Percentiles rank a stretch among this genome's conserved stretches.
These are phyloP conservation scores for Megathymus violae DNA, from an alignment of 1,140 invertebrate genomes.

Conservation along the genomic window DNA sequence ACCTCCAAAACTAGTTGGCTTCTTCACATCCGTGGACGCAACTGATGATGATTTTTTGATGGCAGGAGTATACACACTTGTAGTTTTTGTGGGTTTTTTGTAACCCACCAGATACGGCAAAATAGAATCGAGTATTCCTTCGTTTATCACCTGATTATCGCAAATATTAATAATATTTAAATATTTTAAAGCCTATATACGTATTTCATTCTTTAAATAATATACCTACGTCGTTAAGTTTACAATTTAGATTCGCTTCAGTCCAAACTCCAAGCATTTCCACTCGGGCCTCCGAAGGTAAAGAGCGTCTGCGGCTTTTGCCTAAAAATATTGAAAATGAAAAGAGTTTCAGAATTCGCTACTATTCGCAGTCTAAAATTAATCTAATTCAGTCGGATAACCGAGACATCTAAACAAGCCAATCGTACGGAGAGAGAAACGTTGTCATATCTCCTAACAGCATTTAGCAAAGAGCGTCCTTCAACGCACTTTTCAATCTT, in stretches of 20 bases:
- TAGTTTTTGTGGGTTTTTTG: constrained; percentile 77
- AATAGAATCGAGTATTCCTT: constrained; percentile 91
- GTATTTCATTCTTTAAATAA: constrained; percentile 4
- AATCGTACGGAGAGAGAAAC: no score
- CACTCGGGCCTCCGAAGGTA: constrained; percentile 62
- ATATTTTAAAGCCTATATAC: not conserved
- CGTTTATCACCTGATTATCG: constrained; percentile 85
- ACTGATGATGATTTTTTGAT: constrained; percentile 81
- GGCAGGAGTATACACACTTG: constrained; percentile 81
- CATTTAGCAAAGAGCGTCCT: no score
- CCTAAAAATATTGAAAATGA: constrained; percentile 41
- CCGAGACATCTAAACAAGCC: not conserved
- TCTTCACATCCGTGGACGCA: constrained; percentile 76
- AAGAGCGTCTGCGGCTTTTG: constrained; percentile 49
- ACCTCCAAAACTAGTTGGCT: constrained; percentile 81
- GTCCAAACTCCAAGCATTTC: constrained; percentile 80
- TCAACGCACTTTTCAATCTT: no score
- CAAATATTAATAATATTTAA: constrained; percentile 1
- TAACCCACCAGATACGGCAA: constrained; percentile 87
- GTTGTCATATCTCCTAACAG: no score
- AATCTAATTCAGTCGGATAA: not conserved
- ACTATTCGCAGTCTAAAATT: not conserved
- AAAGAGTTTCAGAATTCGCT: no score
- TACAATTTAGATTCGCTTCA: constrained; percentile 77
- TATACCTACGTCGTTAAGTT: constrained; percentile 71